These are phyloP conservation scores for Athene cunicularia DNA, from an alignment of 2,113 vertebrate species.

Conservation along the genomic window DNA sequence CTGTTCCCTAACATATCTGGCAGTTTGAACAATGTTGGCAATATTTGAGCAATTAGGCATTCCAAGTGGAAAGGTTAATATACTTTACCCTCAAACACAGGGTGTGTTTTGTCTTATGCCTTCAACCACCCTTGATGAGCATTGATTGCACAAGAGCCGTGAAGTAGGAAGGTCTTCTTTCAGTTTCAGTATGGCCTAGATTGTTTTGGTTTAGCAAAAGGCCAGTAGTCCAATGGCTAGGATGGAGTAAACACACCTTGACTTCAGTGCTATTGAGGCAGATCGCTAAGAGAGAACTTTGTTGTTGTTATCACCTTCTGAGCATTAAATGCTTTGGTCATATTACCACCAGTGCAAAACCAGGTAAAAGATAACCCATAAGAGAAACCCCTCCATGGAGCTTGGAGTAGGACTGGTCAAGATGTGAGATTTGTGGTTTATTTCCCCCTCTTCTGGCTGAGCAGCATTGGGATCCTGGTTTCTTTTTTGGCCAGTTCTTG, in stretches of 20 bases:
- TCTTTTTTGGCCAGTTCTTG: background rate
- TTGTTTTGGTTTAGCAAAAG: constrained; percentile 43
- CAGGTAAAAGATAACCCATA: background rate
- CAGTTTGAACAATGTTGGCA: constrained; percentile 59
- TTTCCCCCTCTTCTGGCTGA: background rate
- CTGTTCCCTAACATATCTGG: constrained; percentile 69
- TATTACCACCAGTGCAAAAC: background rate
- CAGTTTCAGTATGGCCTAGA: constrained; percentile 33
- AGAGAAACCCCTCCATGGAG: background rate
- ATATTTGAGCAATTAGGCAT: constrained; percentile 73
- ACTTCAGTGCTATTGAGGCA: rapidly evolving
- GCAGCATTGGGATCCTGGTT: background rate
- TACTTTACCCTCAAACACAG: constrained; percentile 31
- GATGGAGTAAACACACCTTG: constrained; percentile 13
- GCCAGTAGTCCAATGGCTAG: background rate
- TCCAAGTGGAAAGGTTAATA: constrained; percentile 71
- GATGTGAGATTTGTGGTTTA: background rate
- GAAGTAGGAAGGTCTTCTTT: constrained; percentile 71
- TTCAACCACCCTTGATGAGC: constrained; percentile 67
- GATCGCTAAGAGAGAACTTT: background rate
- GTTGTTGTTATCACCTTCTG: rapidly evolving
- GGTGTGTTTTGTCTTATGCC: constrained; percentile 71
- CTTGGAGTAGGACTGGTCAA: background rate
- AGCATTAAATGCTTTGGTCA: background rate
- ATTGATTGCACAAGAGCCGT: constrained; percentile 54